Base-by-base conservation (phyloP, 2,888 invertebrate genomes). In the Trissolcus japonicus region DNA sequence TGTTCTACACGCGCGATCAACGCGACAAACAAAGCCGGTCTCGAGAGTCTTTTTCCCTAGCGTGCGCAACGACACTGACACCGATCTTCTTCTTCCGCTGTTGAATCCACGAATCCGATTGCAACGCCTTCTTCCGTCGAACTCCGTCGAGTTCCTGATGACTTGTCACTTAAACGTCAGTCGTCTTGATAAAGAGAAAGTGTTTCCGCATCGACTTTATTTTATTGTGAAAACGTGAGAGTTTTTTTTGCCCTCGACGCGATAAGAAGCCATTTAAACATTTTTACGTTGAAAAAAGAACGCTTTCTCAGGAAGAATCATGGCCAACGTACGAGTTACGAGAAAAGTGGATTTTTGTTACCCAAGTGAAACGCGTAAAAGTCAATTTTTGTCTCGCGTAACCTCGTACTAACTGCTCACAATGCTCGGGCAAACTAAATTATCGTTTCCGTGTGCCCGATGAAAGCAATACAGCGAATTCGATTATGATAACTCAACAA, bases 161-260 rank as follows among this genome's bases (percentile, higher is more conserved):
- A 35, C 7, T 35, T 35, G 35, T 35, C 35, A 9, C 11, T 35
- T 35, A 35, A 9, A 6, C 35, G 35, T 69, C 62, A 69, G 56
- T 69, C 62, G 29, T 50, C 51, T 55, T 51, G 69, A 69, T 62
- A 69, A 69, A 54, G 56, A 62, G 69, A 69, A 69, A 69, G 69
- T 69, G 48, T 55, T 69, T 55, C 61, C 68, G 68, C 62, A 48
- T 50, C 6, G 29, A 41, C 40, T 69, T 48, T 14, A 62, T 51
- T 69, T 69, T 62, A 69, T 62, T 62, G 7, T 43, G 11, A 43
- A 48, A 69, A 61, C 51, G 16, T 16, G 16, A 46, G 46, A 6
- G 46, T 54, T 68, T 59, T n/a, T 53, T 43, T 68, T 68, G 6
- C 16, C 14, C 16, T 54, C 46, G 6, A 2, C 43, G 29, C 60